Conservation (phyloP, 2,888 invertebrate genomes). For the Hyles lineata region DNA sequence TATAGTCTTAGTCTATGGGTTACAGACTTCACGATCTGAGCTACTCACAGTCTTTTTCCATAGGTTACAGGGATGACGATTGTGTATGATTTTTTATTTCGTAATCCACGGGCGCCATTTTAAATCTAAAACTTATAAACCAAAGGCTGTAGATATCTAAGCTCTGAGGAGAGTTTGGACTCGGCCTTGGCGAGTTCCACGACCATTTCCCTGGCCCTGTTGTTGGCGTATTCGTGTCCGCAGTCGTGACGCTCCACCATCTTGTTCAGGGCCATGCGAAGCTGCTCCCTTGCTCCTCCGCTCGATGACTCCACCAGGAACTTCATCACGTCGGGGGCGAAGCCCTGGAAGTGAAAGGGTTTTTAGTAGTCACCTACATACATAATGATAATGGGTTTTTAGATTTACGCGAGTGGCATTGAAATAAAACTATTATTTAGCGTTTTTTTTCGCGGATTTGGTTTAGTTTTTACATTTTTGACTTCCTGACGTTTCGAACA, state of each 20-base stretch:
- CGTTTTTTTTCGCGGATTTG: too few relatives aligned
- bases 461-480: too few relatives aligned
- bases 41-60: neutral
- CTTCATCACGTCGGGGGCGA: constrained; percentile 84
- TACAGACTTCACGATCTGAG: too few relatives aligned
- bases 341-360: constrained; percentile 78
- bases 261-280: constrained; percentile 83
- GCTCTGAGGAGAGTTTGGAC: constrained; percentile 83
- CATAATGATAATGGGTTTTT: too few relatives aligned
- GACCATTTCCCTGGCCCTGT: constrained; percentile 82
- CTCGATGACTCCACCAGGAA: constrained; percentile 81
- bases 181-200: constrained; percentile 83
- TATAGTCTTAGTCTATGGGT: too few relatives aligned
- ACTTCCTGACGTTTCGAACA: too few relatives aligned
- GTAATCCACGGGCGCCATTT: neutral
- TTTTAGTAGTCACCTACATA: neutral
- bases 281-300: constrained; percentile 85
- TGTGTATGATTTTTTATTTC: neutral
- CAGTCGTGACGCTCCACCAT: constrained; percentile 85
- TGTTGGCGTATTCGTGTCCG: constrained; percentile 84
- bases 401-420: too few relatives aligned
- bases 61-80: neutral
- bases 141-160: constrained; percentile 85
- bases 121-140: constrained; percentile 62
- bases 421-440: too few relatives aligned